Percentiles rank a stretch among this genome's conserved stretches.
These are phyloP conservation scores for Tanytarsus gracilentus DNA, from an alignment of 2,888 invertebrate genomes.

Conservation along the genomic window DNA sequence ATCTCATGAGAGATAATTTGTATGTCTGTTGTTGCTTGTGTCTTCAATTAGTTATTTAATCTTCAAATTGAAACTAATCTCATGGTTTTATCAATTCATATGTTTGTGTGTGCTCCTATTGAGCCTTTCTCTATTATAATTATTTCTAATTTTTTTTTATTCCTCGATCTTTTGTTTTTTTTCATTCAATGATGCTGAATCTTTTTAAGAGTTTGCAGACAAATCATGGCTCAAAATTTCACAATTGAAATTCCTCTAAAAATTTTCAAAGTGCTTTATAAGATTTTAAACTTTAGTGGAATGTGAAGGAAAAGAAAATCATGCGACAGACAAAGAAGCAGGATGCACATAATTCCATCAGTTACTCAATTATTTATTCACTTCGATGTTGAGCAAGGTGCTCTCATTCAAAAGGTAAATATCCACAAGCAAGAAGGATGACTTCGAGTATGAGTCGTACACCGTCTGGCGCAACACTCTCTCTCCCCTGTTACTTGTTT, in stretches of 20 bases:
- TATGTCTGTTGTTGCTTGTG: constrained; percentile 13
- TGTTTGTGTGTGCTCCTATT: constrained; percentile 9
- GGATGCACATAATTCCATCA: constrained; percentile 1
- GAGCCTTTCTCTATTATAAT: neutral
- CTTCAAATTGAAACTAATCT: constrained; percentile 29
- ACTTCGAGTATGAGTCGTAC: neutral
- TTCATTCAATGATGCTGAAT: too few species aligned
- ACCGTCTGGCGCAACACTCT: constrained; percentile 2
- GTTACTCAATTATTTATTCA: constrained; percentile 25
- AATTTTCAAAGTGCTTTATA: too few species aligned
- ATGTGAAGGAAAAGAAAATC: neutral
- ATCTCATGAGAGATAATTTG: neutral
- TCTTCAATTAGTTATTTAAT: constrained; percentile 29
- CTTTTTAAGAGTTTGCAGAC: too few species aligned
- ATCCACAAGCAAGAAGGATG: neutral
- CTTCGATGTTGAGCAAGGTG: constrained; percentile 15
- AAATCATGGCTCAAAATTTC: too few species aligned
- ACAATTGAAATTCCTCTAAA: too few species aligned
- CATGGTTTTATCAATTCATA: constrained; percentile 26
- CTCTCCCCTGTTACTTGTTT: neutral
- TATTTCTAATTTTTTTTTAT: constrained; percentile 26
- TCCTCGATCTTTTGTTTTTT: constrained; percentile 23
- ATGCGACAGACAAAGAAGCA: neutral
- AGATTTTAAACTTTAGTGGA: too few species aligned
- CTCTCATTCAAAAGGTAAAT: constrained; percentile 22